These are phyloP conservation scores for Callospermophilus lateralis DNA, from an alignment of 2,113 vertebrate species.

Conservation along the genomic window DNA sequence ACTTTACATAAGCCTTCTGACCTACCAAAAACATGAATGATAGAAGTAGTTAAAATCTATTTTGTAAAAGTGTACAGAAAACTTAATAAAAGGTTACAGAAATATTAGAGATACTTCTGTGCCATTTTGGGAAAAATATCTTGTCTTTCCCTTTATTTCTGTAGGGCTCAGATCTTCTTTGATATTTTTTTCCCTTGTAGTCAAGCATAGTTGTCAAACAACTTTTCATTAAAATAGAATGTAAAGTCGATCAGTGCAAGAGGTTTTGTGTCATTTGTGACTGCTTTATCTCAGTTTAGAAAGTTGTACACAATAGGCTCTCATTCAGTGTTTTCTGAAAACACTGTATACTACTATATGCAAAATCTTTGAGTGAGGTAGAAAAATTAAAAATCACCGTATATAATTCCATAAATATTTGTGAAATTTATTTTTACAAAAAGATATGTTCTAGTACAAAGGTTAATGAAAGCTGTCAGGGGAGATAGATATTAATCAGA, in stretches of 20 bases:
- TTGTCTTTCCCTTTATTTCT: too few relatives aligned
- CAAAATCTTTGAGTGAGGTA: neutral
- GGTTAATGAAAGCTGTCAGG: neutral
- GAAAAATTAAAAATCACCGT: neutral
- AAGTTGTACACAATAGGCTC: neutral
- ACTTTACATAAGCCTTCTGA: neutral
- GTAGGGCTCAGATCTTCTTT: neutral
- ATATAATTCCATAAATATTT: neutral
- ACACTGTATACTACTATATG: neutral
- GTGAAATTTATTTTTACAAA: neutral
- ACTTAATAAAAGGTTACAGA: neutral
- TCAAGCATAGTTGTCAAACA: neutral
- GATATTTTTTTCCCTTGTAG: neutral
- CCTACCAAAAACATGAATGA: neutral
- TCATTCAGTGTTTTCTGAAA: neutral
- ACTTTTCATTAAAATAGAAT: neutral
- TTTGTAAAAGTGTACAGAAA: neutral
- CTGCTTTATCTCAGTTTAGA: neutral
- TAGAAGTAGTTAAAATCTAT: neutral
- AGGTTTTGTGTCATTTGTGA: neutral
- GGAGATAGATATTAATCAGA: neutral
- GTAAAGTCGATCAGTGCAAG: neutral
- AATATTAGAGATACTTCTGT: neutral
- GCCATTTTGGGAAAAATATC: neutral
- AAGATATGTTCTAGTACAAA: neutral